A percentile compares a stretch with the other conserved stretches of the same genome.
phyloP scores from a whole-genome alignment of 1,140 invertebrate species.

The Charaxes varanes region DNA sequence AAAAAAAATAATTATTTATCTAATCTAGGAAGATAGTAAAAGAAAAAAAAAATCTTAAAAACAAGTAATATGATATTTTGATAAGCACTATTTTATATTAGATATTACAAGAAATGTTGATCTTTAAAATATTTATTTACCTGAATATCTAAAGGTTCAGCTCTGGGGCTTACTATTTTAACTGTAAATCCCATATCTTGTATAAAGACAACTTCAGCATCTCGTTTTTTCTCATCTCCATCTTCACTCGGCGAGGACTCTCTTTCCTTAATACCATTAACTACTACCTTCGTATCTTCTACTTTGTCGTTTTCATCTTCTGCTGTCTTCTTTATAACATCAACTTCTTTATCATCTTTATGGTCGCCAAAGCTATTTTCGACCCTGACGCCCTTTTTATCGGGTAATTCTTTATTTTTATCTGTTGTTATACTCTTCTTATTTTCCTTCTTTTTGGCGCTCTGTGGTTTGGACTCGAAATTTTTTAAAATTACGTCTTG shows the following conservation, averaged over 20 bases:
- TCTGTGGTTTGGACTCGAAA: constrained; percentile 32
- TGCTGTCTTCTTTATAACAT: constrained; percentile 27
- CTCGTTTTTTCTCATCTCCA: constrained; percentile 77
- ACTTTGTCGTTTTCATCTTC: constrained; percentile 37
- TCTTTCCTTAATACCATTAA: constrained; percentile 62
- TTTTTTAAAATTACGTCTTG: constrained; percentile 28
- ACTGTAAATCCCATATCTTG: constrained; percentile 96
- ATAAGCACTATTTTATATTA: too few species aligned
- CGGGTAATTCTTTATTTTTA: constrained; percentile 36
- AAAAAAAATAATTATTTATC: too few species aligned
- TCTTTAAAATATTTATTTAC: constrained; percentile 51
- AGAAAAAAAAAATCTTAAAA: too few species aligned
- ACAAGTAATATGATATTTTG: too few species aligned
- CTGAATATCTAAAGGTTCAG: constrained; percentile 94
- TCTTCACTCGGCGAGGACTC: constrained; percentile 74
- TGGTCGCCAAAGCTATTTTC: constrained; percentile 33
- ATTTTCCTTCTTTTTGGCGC: constrained; percentile 51
- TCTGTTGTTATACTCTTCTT: constrained; percentile 45
- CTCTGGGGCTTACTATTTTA: constrained; percentile 91
- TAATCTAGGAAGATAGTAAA: too few species aligned
- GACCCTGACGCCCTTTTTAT: constrained; percentile 38
- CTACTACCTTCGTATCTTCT: constrained; percentile 41
- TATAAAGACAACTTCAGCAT: constrained; percentile 90
- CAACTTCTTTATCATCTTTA: constrained; percentile 35
- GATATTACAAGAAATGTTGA: too few species aligned